A percentile compares a stretch with the other conserved stretches of the same genome.
Conservation (phyloP, 2,888 invertebrate genomes). For the Kryphioiulus occultus region DNA sequence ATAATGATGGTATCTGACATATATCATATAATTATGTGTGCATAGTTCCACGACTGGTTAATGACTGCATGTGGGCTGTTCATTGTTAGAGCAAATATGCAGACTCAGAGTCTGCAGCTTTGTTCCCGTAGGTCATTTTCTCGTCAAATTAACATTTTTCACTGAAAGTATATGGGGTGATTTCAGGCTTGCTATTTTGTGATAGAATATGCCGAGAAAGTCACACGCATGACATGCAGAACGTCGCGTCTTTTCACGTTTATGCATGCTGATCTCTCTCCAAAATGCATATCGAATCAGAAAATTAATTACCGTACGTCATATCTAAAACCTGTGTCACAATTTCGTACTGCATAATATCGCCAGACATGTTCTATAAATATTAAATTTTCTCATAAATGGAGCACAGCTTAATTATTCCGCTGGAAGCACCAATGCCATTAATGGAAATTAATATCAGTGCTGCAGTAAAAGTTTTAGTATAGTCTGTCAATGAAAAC, state of each 20-base stretch:
- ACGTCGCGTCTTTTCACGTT: neutral
- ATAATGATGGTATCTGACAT: neutral
- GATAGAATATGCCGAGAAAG: neutral
- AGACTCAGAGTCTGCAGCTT: neutral
- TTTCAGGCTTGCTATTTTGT: neutral
- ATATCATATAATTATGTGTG: neutral
- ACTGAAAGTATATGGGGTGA: neutral
- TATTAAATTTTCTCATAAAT: too few relatives aligned
- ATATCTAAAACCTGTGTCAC: too few relatives aligned
- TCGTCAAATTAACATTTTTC: neutral
- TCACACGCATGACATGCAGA: neutral
- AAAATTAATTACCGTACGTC: too few relatives aligned
- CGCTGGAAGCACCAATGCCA: neutral
- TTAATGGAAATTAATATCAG: neutral
- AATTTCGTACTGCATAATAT: too few relatives aligned
- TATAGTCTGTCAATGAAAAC: too few relatives aligned
- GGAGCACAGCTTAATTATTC: neutral
- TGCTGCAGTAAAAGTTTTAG: neutral
- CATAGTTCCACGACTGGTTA: neutral
- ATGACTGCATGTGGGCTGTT: neutral
- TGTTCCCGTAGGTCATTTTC: neutral
- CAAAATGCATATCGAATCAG: too few relatives aligned
- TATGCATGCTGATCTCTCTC: too few relatives aligned
- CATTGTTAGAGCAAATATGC: conserved; percentile 16
- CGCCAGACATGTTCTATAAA: too few relatives aligned